A percentile compares a stretch with the other conserved stretches of the same genome.
phyloP scores from a whole-genome alignment of 2,113 vertebrate genomes.

The Lophotis ruficrista region DNA sequence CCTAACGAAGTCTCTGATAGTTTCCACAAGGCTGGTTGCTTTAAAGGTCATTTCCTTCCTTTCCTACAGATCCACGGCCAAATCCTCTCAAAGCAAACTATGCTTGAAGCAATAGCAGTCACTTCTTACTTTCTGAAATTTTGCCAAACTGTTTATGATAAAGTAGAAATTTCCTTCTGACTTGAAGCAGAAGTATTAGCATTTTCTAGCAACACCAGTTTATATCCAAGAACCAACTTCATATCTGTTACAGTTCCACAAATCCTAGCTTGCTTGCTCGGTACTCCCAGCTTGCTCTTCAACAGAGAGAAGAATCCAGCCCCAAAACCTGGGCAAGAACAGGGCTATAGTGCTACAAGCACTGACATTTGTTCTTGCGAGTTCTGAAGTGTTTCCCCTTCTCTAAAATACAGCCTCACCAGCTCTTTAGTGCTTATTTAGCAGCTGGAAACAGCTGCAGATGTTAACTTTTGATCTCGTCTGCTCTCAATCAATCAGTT shows the following conservation, averaged over 20 bases:
- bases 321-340: background rate
- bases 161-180: background rate
- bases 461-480: conserved; percentile 50
- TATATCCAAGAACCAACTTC: background rate
- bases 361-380: background rate
- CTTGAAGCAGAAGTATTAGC: background rate
- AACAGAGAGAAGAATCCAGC: background rate
- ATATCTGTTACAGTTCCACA: background rate
- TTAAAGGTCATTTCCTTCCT: conserved; percentile 18
- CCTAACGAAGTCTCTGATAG: conserved; percentile 5
- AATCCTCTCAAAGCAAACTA: conserved; percentile 15
- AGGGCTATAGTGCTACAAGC: background rate
- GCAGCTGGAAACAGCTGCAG: conserved; percentile 41
- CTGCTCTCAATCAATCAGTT: conserved; percentile 49
- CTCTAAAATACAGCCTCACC: background rate
- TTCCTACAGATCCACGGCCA: background rate
- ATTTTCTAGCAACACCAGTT: background rate
- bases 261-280: background rate
- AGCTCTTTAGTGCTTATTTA: conserved; percentile 12
- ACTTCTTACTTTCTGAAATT: background rate
- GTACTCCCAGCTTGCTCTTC: background rate
- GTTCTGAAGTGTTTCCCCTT: background rate
- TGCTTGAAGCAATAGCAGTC: background rate
- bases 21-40: conserved; percentile 5
- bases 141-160: background rate